Base-by-base conservation (phyloP, 2,888 invertebrate species). In the Agriopis aurantiaria region DNA sequence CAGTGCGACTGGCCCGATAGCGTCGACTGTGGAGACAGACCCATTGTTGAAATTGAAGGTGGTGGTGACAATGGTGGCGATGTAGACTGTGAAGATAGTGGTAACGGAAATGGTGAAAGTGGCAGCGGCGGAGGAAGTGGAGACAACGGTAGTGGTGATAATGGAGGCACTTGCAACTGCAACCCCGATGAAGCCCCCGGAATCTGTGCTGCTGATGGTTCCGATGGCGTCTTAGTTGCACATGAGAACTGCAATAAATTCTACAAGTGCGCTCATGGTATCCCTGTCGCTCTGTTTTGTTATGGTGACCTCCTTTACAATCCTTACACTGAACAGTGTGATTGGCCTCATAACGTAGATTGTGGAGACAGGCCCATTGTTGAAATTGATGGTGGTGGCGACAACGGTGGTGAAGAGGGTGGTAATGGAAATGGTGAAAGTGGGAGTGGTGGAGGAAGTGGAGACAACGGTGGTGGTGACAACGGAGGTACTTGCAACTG, bases 241-340 rank as follows among this genome's bases (percentile, higher is more conserved):
- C 85, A 87, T 55, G 85, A 87, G 66, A 81, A 84, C 52, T 87
- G 88, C 61, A 79, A 85, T 58, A 74, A 86, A 52, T 88, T 82
- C 65, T 87, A 87, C 65, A 63, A 69, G 3, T 87, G 87, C 52
- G 56, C 9, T 5, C 66, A 69, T 0, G 83, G 87, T 0, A 46
- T 59, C 9, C 85, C 87, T 0, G 75, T 83, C 0, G 70, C 65
- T 0, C 12, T 78, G 0, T 51, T 8, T 0, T 88, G 88, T 43
- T 69, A 71, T 0, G 14, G 8, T 0, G 71, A 63, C n/a, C 75
- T 85, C 0, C 40, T 82, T 0, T 88, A 77, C 68, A 81, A 87
- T 33, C 79, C 83, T 0, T 60, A 72, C 6, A 81, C 43, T 0
- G 78, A 82, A 11, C 58, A 66, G 11, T 88, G 87, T 53, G 87